A percentile compares a stretch with the other conserved stretches of the same genome.
phyloP scores from a whole-genome alignment of 2,888 invertebrate genomes.

The Spicauda simplicius region DNA sequence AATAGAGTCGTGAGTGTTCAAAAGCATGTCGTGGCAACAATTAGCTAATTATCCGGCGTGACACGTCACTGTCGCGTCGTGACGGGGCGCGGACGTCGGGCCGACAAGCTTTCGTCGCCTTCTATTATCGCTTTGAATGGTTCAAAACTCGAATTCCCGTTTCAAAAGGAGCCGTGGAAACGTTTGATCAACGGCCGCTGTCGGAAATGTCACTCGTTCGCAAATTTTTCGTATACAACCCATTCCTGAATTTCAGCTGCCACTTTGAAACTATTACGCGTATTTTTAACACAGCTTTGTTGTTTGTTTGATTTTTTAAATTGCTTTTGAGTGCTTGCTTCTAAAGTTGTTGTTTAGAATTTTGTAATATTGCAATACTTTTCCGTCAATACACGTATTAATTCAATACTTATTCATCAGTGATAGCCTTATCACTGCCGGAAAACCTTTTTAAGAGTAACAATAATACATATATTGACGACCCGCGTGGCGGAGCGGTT shows the following conservation, averaged over 20 bases:
- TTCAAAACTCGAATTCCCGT: conserved; percentile 36
- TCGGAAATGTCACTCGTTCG: conserved; percentile 31
- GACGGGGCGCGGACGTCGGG: conserved; percentile 55
- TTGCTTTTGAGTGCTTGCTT: neutral
- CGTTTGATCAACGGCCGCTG: conserved; percentile 42
- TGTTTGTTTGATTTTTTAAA: neutral
- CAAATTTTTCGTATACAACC: conserved; percentile 32
- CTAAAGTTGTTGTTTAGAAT: neutral
- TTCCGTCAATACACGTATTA: too few relatives aligned
- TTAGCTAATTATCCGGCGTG: conserved; percentile 72
- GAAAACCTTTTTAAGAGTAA: too few relatives aligned
- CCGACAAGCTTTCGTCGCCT: conserved; percentile 71
- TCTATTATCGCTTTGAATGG: conserved; percentile 58
- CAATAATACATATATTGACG: too few relatives aligned
- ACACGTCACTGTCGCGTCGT: conserved; percentile 59
- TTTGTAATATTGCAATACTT: too few relatives aligned
- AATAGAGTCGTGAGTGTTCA: too few relatives aligned
- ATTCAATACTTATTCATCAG: too few relatives aligned
- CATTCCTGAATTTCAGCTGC: conserved; percentile 3
- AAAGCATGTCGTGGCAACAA: conserved; percentile 52
- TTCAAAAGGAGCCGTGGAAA: conserved; percentile 35
- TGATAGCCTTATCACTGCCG: too few relatives aligned
- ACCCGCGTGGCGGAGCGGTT: too few relatives aligned
- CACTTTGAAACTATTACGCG: conserved; percentile 5
- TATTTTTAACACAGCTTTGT: neutral